These are phyloP conservation scores for Anhinga anhinga DNA, from an alignment of 2,113 vertebrate genomes.

Conservation along the genomic window DNA sequence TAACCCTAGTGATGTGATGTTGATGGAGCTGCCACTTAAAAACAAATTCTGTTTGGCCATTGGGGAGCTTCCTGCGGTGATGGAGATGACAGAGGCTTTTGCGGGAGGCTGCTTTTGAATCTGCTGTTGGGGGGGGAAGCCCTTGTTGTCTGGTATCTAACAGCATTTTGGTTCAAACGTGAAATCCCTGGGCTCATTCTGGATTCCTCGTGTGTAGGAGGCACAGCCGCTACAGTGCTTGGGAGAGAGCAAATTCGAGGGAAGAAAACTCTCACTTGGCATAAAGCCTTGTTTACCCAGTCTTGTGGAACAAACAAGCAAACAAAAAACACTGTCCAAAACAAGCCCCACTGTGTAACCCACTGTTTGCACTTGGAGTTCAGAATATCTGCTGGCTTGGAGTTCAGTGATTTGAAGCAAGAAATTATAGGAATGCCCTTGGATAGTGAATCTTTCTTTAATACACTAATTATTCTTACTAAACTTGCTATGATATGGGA, in stretches of 20 bases:
- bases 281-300: neutral
- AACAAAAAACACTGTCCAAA: slow-evolving; percentile 26
- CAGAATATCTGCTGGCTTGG: neutral
- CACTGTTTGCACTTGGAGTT: neutral
- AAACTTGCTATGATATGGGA: neutral
- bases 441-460: neutral
- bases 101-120: slow-evolving; percentile 13
- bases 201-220: neutral
- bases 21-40: slow-evolving; percentile 50
- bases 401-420: neutral
- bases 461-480: neutral
- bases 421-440: neutral
- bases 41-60: slow-evolving; percentile 17
- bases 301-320: slow-evolving; percentile 38
- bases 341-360: neutral
- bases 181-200: slow-evolving; percentile 32
- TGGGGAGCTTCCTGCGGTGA: neutral
- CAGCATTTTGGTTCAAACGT: slow-evolving; percentile 25
- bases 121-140: neutral
- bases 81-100: slow-evolving; percentile 26
- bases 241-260: neutral
- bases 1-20: slow-evolving; percentile 33
- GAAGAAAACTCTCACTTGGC: neutral
- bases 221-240: neutral
- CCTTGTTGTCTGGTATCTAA: slow-evolving; percentile 8